phyloP scores from a whole-genome alignment of 2,113 vertebrate genomes.

The Vulpes vulpes region DNA sequence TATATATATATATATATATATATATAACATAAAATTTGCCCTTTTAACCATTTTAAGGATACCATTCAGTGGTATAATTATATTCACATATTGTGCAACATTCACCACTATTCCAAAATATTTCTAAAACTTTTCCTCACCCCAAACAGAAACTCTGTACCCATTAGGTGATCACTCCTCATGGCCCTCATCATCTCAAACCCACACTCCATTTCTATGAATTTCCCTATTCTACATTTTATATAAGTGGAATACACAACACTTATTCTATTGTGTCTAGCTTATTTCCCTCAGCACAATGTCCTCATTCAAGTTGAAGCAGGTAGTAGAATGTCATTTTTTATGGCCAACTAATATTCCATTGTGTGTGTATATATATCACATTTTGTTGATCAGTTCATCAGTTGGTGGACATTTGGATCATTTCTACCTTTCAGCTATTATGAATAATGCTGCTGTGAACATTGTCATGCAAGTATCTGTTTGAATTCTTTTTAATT shows the following conservation, averaged over 20 bases:
- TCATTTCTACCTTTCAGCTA: neutral
- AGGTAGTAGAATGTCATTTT: neutral
- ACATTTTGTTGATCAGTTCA: neutral
- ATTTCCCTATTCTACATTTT: neutral
- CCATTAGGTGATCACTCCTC: neutral
- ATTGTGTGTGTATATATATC: neutral
- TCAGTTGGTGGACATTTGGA: neutral
- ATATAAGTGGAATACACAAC: neutral
- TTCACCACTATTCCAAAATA: neutral
- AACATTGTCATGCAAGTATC: neutral
- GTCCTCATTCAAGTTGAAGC: neutral
- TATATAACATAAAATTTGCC: neutral
- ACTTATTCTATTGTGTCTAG: neutral
- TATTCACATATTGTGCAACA: neutral
- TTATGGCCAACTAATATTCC: slow-evolving; percentile 10
- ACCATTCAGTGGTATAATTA: neutral
- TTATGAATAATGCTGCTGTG: neutral
- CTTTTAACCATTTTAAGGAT: neutral
- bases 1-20: neutral
- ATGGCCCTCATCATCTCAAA: neutral
- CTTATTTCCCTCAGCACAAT: neutral
- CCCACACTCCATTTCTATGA: neutral
- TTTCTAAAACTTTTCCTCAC: neutral
- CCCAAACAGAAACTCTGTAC: neutral
- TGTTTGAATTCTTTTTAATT: neutral